Conservation (phyloP, 2,888 invertebrate species). For the Leucoma salicis region DNA sequence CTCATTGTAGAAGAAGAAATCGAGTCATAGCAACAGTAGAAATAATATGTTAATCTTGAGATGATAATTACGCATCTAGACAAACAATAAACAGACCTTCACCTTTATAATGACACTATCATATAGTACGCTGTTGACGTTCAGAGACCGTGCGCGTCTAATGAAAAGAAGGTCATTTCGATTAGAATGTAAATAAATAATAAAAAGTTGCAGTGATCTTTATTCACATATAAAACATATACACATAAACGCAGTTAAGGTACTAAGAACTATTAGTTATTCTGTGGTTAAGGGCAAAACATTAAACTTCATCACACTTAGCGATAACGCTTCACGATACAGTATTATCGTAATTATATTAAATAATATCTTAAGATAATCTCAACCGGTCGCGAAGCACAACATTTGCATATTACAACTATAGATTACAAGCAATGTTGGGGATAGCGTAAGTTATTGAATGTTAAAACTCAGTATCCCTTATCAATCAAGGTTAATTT, state of each 20-base stretch:
- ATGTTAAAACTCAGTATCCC: slow-evolving; percentile 27
- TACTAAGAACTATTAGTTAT: no score
- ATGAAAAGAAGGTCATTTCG: slow-evolving; percentile 31
- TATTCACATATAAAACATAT: slow-evolving; percentile 21
- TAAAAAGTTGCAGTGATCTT: slow-evolving; percentile 18
- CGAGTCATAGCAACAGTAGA: no score
- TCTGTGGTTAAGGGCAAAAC: slow-evolving; percentile 30
- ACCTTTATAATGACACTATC: slow-evolving; percentile 15
- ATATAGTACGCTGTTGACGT: slow-evolving; percentile 18
- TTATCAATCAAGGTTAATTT: slow-evolving; percentile 22
- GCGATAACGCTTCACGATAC: slow-evolving; percentile 25
- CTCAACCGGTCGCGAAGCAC: slow-evolving; percentile 54
- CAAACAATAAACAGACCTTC: slow-evolving; percentile 12
- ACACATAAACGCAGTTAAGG: slow-evolving; percentile 27
- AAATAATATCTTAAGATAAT: slow-evolving; percentile 42
- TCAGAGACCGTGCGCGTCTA: slow-evolving; percentile 21
- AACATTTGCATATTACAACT: slow-evolving; percentile 51
- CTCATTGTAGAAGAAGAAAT: no score
- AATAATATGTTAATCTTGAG: no score
- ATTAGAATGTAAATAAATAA: slow-evolving; percentile 17
- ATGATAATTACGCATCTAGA: slow-evolving; percentile 3
- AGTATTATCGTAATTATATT: slow-evolving; percentile 35
- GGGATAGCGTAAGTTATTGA: slow-evolving; percentile 24
- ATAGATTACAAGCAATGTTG: slow-evolving; percentile 31
- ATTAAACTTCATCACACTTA: slow-evolving; percentile 30